These are phyloP conservation scores for Xenentodon cancila DNA, from an alignment of 2,797 vertebrate genomes.

Conservation along the genomic window DNA sequence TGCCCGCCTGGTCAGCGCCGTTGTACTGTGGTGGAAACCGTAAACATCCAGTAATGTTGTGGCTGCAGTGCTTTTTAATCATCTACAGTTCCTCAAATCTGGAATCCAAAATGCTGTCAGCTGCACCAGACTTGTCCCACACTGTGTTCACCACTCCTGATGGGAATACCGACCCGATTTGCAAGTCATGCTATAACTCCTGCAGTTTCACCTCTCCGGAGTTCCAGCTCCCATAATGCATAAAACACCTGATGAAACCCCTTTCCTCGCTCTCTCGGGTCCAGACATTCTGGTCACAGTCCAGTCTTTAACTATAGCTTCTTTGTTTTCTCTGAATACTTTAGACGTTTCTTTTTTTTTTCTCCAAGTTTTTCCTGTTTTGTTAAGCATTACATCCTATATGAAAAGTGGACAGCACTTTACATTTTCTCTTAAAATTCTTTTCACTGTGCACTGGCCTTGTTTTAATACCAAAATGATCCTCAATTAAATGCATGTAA, in stretches of 20 bases:
- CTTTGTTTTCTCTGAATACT: slow-evolving; percentile 37
- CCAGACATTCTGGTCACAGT: slow-evolving; percentile 38
- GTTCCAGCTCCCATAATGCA: slow-evolving; percentile 48
- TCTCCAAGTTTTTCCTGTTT: slow-evolving; percentile 31
- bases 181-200: slow-evolving; percentile 62
- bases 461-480: too few relatives aligned
- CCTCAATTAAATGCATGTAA: too few relatives aligned
- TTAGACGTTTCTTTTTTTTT: slow-evolving; percentile 13
- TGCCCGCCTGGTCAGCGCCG: background rate
- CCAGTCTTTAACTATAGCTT: slow-evolving; percentile 31
- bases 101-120: slow-evolving; percentile 4
- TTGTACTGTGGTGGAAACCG: background rate
- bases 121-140: slow-evolving; percentile 13
- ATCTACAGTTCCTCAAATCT: background rate
- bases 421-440: slow-evolving; percentile 7
- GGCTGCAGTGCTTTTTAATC: background rate
- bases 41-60: slow-evolving; percentile 8
- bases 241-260: slow-evolving; percentile 59
- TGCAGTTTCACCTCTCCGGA: slow-evolving; percentile 45
- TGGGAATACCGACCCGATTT: slow-evolving; percentile 58
- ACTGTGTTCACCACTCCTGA: slow-evolving; percentile 19
- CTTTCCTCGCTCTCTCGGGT: slow-evolving; percentile 15
- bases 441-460: too few relatives aligned
- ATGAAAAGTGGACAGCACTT: slow-evolving; percentile 4
- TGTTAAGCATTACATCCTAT: slow-evolving; percentile 22